Base-by-base conservation (phyloP, 2,888 invertebrate genomes). In the Patella ulyssiponensis region DNA sequence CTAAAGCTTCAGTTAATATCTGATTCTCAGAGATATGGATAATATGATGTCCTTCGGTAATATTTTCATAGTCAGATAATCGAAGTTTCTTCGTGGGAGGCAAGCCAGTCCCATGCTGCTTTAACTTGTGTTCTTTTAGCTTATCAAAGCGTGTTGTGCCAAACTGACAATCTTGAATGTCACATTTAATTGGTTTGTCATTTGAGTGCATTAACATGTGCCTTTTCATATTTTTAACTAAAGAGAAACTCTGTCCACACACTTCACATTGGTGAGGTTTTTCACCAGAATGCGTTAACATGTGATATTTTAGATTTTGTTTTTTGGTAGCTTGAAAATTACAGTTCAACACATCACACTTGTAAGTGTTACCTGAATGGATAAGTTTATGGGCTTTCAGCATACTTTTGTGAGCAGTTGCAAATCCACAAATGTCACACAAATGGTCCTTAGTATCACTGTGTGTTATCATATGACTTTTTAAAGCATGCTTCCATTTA, bases 401-500 rank as follows among this genome's bases (percentile, higher is more conserved):
- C 14, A 93, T 93, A 82, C 93, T 93, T 87, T 93, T 93, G 80
- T 94, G 93, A 0, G 93, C 93, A 0, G 94, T 93, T 69, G 93
- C 93, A 81, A 93, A 94, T 1, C 94, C 94, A 83, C 94, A 94
- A 51, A 93, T 92, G 86, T 93, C 93, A 86, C 94, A 94, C 5
- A 94, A 89, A 89, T 93, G 93, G 77, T 93, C 92, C 80, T 93
- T 93, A 27, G 89, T 93, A 74, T 95, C 90, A 75, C 92, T 93
- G 84, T 94, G 91, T 0, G 88, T 87, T 15, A 88, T 84, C 88
- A 88, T 88, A 81, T 91, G 91, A 75, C 84, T 93, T 78, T 92
- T 93, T 0, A 94, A 89, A 0, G 93, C 93, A 84, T 94, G 93
- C 75, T 94, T 94, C 94, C 94, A 94, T 82, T 94, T 94, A 86